Base-by-base conservation (phyloP, 2,113 vertebrate genomes). In the Egretta garzetta region DNA sequence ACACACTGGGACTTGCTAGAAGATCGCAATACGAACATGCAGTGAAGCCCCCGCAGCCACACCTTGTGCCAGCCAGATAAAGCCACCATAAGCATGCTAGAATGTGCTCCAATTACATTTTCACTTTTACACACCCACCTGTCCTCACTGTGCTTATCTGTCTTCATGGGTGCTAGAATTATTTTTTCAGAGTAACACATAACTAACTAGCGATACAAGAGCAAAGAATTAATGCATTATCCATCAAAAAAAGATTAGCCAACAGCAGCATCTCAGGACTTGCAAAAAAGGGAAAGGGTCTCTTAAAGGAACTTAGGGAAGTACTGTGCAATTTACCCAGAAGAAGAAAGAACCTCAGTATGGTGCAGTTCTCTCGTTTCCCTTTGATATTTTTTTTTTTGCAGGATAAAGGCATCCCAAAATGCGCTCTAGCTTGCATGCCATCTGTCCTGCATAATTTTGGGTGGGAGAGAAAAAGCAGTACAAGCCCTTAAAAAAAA, bases 361-460 rank as follows among this genome's bases (percentile, higher is more conserved):
- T 47, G 9, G 39, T 60, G 10, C 24, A 60, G 18, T 39, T 79
- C 39, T 63, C 37, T 66, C 30, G 87, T 63, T 74, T 47, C 43
- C 23, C 72, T 91, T 27, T 9, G 3, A 5, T 24, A 12, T 70
- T 85, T 70, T 84, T 88, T 76, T 87, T 81, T 90, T 20, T 6
- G 3, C 11, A 90, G 52, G 66, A 74, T 79, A 80, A 91, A 89
- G 35, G 43, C 77, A 94, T 93, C 81, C 85, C 81, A 88, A 95
- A 93, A 90, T 56, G 80, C 0, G 15, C 33, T 93, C 76, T 82
- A 73, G 49, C 58, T 87, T 70, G 70, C 83, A 81, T 32, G 43
- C 94, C 94, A 95, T 96, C 91, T 97, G 92, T 94, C 91, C 91
- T 49, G 33, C 73, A 72, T 67, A 77, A 92, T 94, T 92, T 86